phyloP scores from a whole-genome alignment of 1,140 invertebrate species.

The Atta colombica region DNA sequence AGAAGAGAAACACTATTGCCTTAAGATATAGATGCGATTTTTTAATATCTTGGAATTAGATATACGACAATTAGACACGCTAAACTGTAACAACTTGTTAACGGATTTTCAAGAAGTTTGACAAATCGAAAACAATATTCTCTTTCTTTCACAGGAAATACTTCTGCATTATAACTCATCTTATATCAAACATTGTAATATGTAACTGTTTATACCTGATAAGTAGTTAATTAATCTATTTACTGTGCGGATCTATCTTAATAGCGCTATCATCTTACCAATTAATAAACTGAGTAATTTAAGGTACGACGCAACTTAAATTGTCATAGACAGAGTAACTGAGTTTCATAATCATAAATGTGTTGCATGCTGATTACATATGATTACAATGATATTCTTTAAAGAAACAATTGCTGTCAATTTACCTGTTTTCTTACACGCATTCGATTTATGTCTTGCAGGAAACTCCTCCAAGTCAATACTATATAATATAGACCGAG shows the following conservation, averaged over 20 bases:
- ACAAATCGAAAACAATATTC: conserved; percentile 45
- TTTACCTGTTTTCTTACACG: background rate
- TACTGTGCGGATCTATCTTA: background rate
- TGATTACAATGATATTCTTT: background rate
- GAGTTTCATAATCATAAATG: conserved; percentile 59
- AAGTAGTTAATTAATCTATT: conserved; percentile 26
- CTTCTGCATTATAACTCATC: background rate
- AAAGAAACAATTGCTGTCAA: conserved; percentile 43
- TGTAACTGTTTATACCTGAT: background rate
- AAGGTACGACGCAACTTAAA: conserved; percentile 6
- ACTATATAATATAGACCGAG: conserved; percentile 38
- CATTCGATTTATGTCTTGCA: background rate
- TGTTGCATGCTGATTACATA: background rate
- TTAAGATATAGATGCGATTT: conserved; percentile 72
- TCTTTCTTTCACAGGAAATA: background rate
- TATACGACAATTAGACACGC: conserved; percentile 39
- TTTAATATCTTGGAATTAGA: conserved; percentile 61
- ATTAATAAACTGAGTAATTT: conserved; percentile 12
- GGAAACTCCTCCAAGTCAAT: conserved; percentile 72
- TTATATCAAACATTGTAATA: conserved; percentile 21
- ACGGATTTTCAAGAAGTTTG: conserved; percentile 37
- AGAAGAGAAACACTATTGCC: conserved; percentile 74
- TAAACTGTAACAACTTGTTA: conserved; percentile 42
- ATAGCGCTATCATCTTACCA: background rate
- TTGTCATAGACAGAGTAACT: conserved; percentile 62